A percentile compares a stretch with the other conserved stretches of the same genome.
These are phyloP conservation scores for Cochlearius cochlearius DNA, from an alignment of 2,113 vertebrate species.

Conservation along the genomic window DNA sequence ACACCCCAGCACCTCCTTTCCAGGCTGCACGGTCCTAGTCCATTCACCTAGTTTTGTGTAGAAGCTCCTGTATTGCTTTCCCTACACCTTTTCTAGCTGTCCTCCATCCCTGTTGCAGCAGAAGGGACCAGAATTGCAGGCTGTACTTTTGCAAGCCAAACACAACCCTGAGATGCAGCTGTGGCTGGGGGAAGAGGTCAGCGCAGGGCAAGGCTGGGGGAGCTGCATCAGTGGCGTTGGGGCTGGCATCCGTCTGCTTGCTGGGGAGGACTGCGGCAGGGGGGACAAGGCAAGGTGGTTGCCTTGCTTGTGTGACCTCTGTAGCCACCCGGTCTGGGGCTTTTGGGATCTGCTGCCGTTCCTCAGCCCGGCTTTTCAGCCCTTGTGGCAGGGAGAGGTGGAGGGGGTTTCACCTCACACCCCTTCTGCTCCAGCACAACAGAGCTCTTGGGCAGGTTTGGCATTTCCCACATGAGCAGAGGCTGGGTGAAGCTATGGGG, in stretches of 20 bases:
- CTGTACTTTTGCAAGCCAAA: neutral
- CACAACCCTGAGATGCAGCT: rapidly evolving
- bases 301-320: neutral
- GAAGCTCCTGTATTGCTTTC: neutral
- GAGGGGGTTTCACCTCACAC: neutral
- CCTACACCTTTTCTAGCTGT: neutral
- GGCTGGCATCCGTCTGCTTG: neutral
- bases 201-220: neutral
- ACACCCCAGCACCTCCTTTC: neutral
- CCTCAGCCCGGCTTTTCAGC: neutral
- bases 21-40: neutral
- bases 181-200: neutral
- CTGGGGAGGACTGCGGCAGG: rapidly evolving
- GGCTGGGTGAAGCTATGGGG: neutral
- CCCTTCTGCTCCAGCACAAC: neutral
- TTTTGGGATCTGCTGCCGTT: neutral
- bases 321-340: neutral
- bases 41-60: neutral
- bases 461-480: neutral
- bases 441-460: neutral
- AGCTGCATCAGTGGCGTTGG: rapidly evolving
- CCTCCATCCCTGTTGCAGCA: neutral
- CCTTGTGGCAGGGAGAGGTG: neutral
- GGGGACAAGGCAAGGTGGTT: neutral
- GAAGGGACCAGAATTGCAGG: neutral